phyloP scores from a whole-genome alignment of 2,888 invertebrate genomes.

The Caenorhabditis sp. region DNA sequence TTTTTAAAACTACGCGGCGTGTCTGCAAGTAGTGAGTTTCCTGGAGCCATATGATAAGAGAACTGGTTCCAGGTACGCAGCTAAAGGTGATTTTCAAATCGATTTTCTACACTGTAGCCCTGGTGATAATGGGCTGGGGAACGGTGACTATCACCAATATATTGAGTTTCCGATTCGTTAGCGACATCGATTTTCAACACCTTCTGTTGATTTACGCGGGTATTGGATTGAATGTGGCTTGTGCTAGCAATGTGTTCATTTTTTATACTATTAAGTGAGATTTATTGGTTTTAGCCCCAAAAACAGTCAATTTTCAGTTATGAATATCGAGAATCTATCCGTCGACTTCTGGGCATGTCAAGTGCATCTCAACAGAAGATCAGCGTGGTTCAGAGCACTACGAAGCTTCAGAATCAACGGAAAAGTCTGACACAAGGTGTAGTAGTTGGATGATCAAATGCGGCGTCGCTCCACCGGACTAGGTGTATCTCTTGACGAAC shows the following conservation, averaged over 20 bases:
- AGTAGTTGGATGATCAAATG: background rate
- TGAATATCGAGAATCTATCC: constrained; percentile 27
- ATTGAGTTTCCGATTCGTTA: constrained; percentile 19
- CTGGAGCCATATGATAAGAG: background rate
- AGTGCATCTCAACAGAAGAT: background rate
- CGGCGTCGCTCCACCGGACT: no score
- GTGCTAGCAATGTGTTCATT: constrained; percentile 54
- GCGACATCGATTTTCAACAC: constrained; percentile 16
- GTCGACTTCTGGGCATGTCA: constrained; percentile 16
- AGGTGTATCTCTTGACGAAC: background rate
- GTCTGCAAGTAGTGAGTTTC: constrained; percentile 13
- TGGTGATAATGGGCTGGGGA: constrained; percentile 41
- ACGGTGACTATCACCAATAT: constrained; percentile 28
- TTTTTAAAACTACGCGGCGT: constrained; percentile 15
- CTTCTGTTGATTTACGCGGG: constrained; percentile 51
- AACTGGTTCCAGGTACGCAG: constrained; percentile 23
- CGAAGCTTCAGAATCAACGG: background rate
- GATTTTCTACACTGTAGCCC: constrained; percentile 25
- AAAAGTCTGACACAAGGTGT: no score
- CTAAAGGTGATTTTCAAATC: constrained; percentile 43
- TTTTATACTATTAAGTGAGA: constrained; percentile 56
- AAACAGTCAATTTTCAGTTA: constrained; percentile 20
- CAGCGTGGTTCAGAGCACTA: background rate
- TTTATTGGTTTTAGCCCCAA: background rate
- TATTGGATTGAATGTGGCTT: constrained; percentile 56